Evolutionary conservation across 2,113 vertebrate genomes (phyloP).

Genomic region (Pavo muticus): DNA sequence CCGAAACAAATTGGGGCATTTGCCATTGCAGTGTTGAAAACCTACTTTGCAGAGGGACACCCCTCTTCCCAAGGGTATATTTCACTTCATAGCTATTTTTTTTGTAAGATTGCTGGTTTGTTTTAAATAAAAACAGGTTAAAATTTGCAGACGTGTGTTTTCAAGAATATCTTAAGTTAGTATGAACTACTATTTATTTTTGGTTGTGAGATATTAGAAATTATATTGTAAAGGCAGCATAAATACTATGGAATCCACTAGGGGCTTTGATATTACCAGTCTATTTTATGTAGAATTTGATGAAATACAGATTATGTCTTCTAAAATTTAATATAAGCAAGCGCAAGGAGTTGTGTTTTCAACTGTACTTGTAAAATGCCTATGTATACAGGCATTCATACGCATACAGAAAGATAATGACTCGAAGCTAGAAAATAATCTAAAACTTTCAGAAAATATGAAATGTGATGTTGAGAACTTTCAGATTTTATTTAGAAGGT

Average conservation of each 20-base stretch:
- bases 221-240: neutral
- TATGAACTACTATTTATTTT: neutral
- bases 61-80: neutral
- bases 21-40: constrained; percentile 10
- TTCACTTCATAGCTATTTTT: neutral
- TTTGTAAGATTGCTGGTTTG: neutral
- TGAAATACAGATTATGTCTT: neutral
- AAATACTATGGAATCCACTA: neutral
- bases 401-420: neutral
- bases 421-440: neutral
- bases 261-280: neutral
- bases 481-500: neutral
- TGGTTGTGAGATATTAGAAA: neutral
- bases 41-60: neutral
- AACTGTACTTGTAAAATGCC: neutral
- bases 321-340: neutral
- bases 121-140: neutral
- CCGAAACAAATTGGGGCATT: neutral
- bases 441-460: neutral
- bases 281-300: neutral
- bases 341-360: neutral
- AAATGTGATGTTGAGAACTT: neutral
- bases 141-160: neutral
- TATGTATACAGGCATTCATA: neutral
- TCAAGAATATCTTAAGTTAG: neutral